Conservation (phyloP, 2,113 vertebrate species). For the Carassius gibelio region DNA sequence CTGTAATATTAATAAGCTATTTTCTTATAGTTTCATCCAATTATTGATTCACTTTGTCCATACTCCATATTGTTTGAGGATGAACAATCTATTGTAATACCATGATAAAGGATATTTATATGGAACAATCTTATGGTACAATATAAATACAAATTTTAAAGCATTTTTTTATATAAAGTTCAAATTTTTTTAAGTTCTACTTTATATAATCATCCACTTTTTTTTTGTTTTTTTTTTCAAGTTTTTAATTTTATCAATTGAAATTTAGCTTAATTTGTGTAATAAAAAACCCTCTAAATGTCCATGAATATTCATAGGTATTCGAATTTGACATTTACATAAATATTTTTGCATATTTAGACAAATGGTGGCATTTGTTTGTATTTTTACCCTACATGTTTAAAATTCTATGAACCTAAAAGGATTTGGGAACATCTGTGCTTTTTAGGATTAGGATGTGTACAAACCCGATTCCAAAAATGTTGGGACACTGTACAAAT, state of each 20-base stretch:
- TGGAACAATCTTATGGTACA: no score
- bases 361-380: background rate
- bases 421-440: background rate
- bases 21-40: background rate
- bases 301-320: background rate
- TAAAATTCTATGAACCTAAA: background rate
- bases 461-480: no score
- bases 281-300: background rate
- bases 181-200: background rate
- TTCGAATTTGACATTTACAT: background rate
- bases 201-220: background rate
- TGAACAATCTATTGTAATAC: background rate
- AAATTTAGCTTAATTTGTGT: background rate
- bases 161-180: no score
- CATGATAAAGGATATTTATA: background rate
- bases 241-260: background rate
- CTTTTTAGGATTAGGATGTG: no score
- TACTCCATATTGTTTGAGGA: background rate
- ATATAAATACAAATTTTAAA: background rate
- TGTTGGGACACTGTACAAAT: no score
- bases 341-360: no score
- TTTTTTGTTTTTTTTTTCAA: background rate
- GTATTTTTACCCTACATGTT: background rate
- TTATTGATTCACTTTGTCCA: background rate
- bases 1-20: constrained; percentile 27